These are phyloP conservation scores for Drosophila vallismaia DNA, from an alignment of 2,888 invertebrate genomes.

Conservation along the genomic window DNA sequence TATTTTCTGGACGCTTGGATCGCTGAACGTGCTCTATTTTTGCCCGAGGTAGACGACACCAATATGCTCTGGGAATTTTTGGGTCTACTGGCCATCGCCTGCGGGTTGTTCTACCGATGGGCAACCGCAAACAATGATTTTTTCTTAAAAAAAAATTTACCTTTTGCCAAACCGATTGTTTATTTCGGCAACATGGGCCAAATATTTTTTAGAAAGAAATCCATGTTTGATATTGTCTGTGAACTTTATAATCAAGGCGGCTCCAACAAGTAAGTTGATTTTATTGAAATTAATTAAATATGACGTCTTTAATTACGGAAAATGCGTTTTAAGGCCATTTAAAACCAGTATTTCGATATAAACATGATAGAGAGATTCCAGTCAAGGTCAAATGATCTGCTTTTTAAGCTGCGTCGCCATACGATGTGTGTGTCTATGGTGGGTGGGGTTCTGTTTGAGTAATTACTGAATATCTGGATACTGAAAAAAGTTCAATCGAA, in stretches of 20 bases:
- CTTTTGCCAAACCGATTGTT: slow-evolving; percentile 57
- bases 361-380: not conserved
- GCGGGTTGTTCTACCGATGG: slow-evolving; percentile 73
- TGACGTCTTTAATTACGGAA: not conserved
- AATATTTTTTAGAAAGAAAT: slow-evolving; percentile 82
- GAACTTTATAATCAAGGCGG: slow-evolving; percentile 83
- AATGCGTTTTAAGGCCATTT: not conserved
- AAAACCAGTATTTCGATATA: slow-evolving; percentile 4
- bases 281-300: not conserved
- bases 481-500: not conserved
- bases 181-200: slow-evolving; percentile 67
- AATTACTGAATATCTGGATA: slow-evolving; percentile 1
- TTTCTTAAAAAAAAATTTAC: slow-evolving; percentile 70
- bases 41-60: not conserved
- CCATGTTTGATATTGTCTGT: slow-evolving; percentile 84
- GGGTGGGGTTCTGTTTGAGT: slow-evolving; percentile 21
- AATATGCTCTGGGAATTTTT: slow-evolving; percentile 68
- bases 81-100: slow-evolving; percentile 48
- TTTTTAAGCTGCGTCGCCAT: not conserved
- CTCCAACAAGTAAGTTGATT: slow-evolving; percentile 83
- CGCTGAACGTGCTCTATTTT: slow-evolving; percentile 62
- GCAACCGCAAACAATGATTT: slow-evolving; percentile 62
- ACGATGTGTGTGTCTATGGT: not conserved
- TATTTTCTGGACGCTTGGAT: slow-evolving; percentile 49
- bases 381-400: slow-evolving; percentile 27